Evolutionary conservation across 92 coral and sea anemone species (phyloP), one percentile per base, ranked within the genome.

Genomic region (Palythoa grandiflora): DNA sequence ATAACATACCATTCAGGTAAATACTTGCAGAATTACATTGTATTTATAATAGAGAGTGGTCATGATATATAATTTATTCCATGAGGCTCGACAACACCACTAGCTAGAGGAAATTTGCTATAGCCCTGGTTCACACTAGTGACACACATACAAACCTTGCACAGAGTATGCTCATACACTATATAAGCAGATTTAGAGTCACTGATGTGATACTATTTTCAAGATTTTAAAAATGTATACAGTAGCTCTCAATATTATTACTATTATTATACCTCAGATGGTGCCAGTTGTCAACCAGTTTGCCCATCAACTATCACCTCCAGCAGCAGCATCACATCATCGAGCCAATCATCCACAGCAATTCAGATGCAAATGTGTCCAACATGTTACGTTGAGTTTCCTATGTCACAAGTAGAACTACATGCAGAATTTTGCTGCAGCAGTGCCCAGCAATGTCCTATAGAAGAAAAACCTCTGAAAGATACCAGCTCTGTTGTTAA

Each of bases 1-100:
- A 59, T 59, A 59, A 59, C 65, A 59, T 59, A 59, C 65, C 65
- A 59, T 59, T 59, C 65, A 59, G 65, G 65, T 59, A 59, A 59
- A 59, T 59, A 15, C 65, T 59, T 59, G 65, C 14, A 59, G 65
- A 59, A 20, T 12, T 59, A 14, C 6, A 59, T 59, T 3, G 65
- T 59, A 15, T 59, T 59, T 59, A 59, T 59, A 15, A 59, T 59
- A 59, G 65, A 59, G 65, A 59, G 65, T 59, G 65, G 65, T 59
- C 65, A 59, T 59, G 65, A 59, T 59, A 15, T 59, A 59, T 59
- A 13, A 59, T 59, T 59, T 59, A 59, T 59, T 59, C 19, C 65
- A 59, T 59, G 65, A 59, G 65, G 65, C 65, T 59, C 20, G 65
- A 59, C 20, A 59, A 59, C 65, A 59, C 65, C 65, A 59, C 47